Base-by-base conservation (phyloP, 2,797 vertebrate species). In the Sebastes minor region DNA sequence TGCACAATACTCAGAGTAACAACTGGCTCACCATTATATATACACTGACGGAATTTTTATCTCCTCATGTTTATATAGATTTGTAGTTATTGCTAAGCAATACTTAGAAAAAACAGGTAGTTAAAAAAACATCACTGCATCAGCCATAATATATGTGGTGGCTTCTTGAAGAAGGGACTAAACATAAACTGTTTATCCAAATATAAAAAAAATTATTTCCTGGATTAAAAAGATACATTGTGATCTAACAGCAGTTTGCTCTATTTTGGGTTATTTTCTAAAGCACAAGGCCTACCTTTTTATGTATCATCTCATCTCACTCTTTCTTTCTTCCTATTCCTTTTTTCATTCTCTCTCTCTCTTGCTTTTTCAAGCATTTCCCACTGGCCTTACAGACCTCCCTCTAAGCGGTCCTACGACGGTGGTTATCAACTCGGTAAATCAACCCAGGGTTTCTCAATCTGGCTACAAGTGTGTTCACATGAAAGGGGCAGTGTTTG, bases 1-100 rank as follows among this genome's bases (percentile, higher is more conserved):
- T 55, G 71, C 66, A 74, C 69, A 28, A 60, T 64, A 69, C 63
- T 33, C 25, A 69, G 72, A 55, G 32, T 33, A 53, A 78, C 60
- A 77, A 70, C 46, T 8, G 25, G 28, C n/a, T 68, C 66, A 62
- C 4, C 4, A 9, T 76, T 59, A 73, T 57, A 73, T 57, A 70
- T 14, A 68, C 35, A 77, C 46, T 8, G 11, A 70, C 32, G 63
- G 42, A 63, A 70, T 80, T 49, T 69, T 64, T 61, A 71, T 73
- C 33, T 76, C 23, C 18, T 11, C 22, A 49, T 63, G 33, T 68
- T 76, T 62, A 68, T 46, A 20, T 42, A 22, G 52, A 53, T 71
- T 22, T 22, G n/a, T 71, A 5, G 18, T 64, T 35, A 57, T 62
- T 35, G 27, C 25, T 68, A 2, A 60, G 49, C 14, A 64, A 32